phyloP scores from a whole-genome alignment of 2,888 invertebrate genomes.

The Drosophila ustulata region DNA sequence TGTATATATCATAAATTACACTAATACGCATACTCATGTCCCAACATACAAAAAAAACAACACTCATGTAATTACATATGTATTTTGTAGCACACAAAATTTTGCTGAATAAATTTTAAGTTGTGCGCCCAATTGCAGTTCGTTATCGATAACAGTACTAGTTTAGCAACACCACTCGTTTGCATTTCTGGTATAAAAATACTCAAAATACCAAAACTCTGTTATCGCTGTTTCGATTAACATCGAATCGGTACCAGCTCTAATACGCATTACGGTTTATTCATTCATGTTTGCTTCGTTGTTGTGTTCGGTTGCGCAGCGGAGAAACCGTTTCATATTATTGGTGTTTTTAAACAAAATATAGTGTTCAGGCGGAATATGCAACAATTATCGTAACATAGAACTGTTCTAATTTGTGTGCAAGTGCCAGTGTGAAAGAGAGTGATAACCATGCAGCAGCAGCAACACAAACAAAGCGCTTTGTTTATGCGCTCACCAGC shows the following conservation, averaged over 20 bases:
- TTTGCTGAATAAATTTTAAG: slow-evolving; percentile 70
- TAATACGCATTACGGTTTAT: slow-evolving; percentile 8
- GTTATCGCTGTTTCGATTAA: neutral
- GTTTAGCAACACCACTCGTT: slow-evolving; percentile 34
- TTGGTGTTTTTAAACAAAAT: slow-evolving; percentile 7
- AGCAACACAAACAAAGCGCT: slow-evolving; percentile 42
- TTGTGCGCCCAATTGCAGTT: slow-evolving; percentile 49
- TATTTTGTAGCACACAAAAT: slow-evolving; percentile 47
- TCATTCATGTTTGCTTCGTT: slow-evolving; percentile 53
- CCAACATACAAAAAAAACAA: neutral
- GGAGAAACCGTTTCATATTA: neutral
- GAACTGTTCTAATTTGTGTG: slow-evolving; percentile 14
- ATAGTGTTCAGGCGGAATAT: slow-evolving; percentile 30
- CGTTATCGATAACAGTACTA: slow-evolving; percentile 28
- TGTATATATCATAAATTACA: slow-evolving; percentile 47
- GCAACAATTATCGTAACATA: slow-evolving; percentile 49
- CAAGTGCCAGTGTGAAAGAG: slow-evolving; percentile 15
- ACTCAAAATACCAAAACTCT: neutral
- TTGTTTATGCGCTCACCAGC: slow-evolving; percentile 39
- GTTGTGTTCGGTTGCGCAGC: slow-evolving; percentile 40
- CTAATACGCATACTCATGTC: slow-evolving; percentile 39
- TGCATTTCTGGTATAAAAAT: neutral
- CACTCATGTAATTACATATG: slow-evolving; percentile 50
- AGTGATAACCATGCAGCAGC: slow-evolving; percentile 40
- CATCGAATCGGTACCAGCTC: neutral